A percentile compares a stretch with the other conserved stretches of the same genome.
Evolutionary conservation across 2,797 vertebrate genomes (phyloP).

Genomic region (Bovichtus diacanthus): DNA sequence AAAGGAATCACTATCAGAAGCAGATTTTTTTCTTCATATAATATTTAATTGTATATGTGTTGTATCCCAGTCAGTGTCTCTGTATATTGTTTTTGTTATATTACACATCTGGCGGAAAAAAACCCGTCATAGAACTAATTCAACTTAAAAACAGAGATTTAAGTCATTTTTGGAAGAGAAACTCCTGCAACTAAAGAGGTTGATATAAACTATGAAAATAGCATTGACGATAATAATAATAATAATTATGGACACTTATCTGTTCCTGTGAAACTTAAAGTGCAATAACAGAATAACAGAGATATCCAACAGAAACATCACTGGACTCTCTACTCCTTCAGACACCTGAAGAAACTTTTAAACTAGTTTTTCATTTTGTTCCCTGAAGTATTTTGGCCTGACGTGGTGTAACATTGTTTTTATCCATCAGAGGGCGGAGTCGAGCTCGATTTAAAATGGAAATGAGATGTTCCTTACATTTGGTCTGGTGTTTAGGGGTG

Average conservation of each 20-base stretch:
- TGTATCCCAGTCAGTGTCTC: too few relatives aligned
- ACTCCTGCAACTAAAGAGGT: background rate
- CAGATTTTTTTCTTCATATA: too few relatives aligned
- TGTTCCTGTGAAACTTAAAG: background rate
- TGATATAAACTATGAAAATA: background rate
- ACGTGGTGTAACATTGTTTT: slow-evolving; percentile 15
- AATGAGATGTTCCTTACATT: background rate
- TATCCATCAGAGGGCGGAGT: slow-evolving; percentile 50
- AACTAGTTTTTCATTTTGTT: background rate
- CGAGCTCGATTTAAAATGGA: background rate
- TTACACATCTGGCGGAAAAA: too few relatives aligned
- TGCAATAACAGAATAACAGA: background rate
- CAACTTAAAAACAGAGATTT: too few relatives aligned
- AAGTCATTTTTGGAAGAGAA: too few relatives aligned
- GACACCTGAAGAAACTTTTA: background rate
- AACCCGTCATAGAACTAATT: too few relatives aligned
- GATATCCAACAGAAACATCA: background rate
- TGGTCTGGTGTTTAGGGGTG: background rate
- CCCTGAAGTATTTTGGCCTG: background rate
- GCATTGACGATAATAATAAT: background rate
- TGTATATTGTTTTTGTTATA: too few relatives aligned
- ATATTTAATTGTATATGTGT: too few relatives aligned
- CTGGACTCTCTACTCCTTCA: background rate
- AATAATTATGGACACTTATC: background rate
- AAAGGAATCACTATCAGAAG: background rate